Evolutionary conservation across 2,113 vertebrate genomes (phyloP).

Genomic region (Siniperca chuatsi): DNA sequence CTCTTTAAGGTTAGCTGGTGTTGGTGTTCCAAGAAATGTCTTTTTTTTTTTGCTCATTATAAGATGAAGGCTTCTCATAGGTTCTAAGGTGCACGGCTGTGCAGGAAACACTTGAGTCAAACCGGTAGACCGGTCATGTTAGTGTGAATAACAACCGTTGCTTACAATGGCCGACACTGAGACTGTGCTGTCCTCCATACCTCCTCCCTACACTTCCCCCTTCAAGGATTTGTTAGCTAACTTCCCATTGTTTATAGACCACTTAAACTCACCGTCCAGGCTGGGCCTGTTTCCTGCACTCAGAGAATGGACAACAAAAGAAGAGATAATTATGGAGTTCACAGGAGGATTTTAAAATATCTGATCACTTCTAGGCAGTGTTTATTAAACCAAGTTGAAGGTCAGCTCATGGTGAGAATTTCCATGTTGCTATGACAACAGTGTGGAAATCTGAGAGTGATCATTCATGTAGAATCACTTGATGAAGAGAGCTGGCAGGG

Average conservation of each 20-base stretch:
- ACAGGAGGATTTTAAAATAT: constrained; percentile 49
- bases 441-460: constrained; percentile 43
- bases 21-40: constrained; percentile 9
- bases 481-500: constrained; percentile 55
- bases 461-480: constrained; percentile 64
- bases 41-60: not conserved
- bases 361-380: constrained; percentile 34
- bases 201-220: constrained; percentile 71
- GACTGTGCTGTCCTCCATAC: constrained; percentile 60
- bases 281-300: constrained; percentile 66
- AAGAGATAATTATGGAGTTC: constrained; percentile 61
- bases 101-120: constrained; percentile 58
- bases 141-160: constrained; percentile 69
- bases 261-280: constrained; percentile 57
- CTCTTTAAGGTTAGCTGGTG: not conserved
- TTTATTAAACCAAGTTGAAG: constrained; percentile 54
- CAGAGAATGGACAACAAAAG: constrained; percentile 53
- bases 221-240: constrained; percentile 61
- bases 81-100: constrained; percentile 4
- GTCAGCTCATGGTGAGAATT: constrained; percentile 56
- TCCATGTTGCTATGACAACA: constrained; percentile 66
- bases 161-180: constrained; percentile 68
- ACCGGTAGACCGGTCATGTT: constrained; percentile 44
- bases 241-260: constrained; percentile 73
- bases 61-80: not conserved